Evolutionary conservation across 2,113 vertebrate genomes (phyloP), one percentile per base, ranked within the genome.

Genomic region (Nesogale talazaci): DNA sequence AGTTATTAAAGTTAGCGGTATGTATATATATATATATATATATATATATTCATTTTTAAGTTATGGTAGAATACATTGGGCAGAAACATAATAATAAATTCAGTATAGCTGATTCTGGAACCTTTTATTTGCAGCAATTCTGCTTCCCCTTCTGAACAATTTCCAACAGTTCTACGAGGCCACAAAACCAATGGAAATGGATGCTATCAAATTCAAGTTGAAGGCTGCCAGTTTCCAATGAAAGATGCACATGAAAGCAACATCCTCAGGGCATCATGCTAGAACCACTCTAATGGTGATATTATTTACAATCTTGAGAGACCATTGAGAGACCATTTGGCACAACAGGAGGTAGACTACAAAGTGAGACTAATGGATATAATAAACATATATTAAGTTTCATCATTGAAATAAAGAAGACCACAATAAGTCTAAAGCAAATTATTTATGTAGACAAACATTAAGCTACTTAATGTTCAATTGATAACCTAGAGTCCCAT

Each of bases 401-500:
- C 52, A 92, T 88, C 63, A 70, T 36, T 96, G 75, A 95, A 95
- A 79, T 81, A 93, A 96, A n/a, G 19, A 77, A 76, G 61, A 90
- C 61, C 42, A 61, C 93, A 95, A 91, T 80, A n/a, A 76, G 10
- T 34, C 72, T 82, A 95, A 92, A 75, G 56, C 15, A 92, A 92
- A 83, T 96, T 63, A 90, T 93, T 96, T 92, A 86, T 83, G 63
- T 69, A 90, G n/a, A 46, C 31, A 38, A 52, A 79, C 69, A 93
- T 92, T 90, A 90, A 95, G 79, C 90, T 89, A 89, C 79, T 91
- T 82, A 94, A 80, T 42, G 15, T 80, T 94, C 86, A 74, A 42
- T 94, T 97, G 97, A 92, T 96, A 96, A 94, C 94, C 57, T 92
- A 69, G 67, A 83, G 72, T 87, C 97, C 81, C 61, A 88, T 63